Base-by-base conservation (phyloP, 2,888 invertebrate genomes). In the Heliconius charithonia region DNA sequence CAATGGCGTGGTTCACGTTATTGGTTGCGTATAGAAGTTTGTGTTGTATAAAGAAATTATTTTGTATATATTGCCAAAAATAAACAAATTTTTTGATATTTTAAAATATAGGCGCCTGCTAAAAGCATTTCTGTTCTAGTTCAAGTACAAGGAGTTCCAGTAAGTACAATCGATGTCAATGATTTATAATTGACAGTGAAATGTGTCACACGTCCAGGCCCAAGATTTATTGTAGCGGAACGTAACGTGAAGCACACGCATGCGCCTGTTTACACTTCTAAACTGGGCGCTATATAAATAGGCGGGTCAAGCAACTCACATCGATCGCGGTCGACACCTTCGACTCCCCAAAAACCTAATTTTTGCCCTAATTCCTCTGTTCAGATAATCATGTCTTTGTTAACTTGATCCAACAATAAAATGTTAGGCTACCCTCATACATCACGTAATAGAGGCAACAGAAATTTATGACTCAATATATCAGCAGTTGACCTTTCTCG, bases 211-310 rank as follows among this genome's bases (percentile, higher is more conserved):
- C 76, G 81, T 81, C 77, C 79, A 81, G 76, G 70, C 72, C 78
- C 45, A 51, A 82, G 88, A 88, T 88, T 86, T 86, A 86, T 84
- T 77, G 81, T 84, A 81, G 82, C 84, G 80, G 81, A 83, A 85
- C 83, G 85, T 84, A 80, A 84, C 83, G 82, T 83, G 75, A 83
- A 81, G 81, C 82, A 83, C 82, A 84, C 88, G 87, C 87, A 88
- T 86, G 89, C 88, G 88, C 87, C 82, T 89, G 86, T 88, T 89
- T 89, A 87, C 85, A 83, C 84, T 80, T 87, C 89, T 89, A 88
- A 88, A 87, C 87, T 83, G 87, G 87, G 89, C 88, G 87, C 87
- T 89, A 89, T 88, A 89, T 87, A 92, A 91, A 90, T 91, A 91
- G 91, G 89, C 87, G 88, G 90, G 91, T 91, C 90, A 89, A 88